Evolutionary conservation across 2,888 invertebrate genomes (phyloP), one percentile per base, ranked within the genome.

Genomic region (Pteria penguin): DNA sequence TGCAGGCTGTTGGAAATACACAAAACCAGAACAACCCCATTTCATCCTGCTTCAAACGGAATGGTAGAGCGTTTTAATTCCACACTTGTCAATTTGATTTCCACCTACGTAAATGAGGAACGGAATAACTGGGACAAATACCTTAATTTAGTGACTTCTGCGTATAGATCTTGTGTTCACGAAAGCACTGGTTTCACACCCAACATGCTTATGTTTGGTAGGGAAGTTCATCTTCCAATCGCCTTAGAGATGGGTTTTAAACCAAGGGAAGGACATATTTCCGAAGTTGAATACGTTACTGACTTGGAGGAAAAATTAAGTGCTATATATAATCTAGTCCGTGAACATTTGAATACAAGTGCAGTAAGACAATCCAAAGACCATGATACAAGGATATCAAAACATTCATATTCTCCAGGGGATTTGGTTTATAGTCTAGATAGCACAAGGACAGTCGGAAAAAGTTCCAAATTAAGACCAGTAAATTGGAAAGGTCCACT

Each of bases 131-230:
- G 73, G 73, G 73, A 72, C 26, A 14, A 54, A 26, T 24, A 57
- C 32, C 52, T 67, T 18, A 52, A 65, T 5, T 57, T 72, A 8
- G 5, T 65, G 24, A 72, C 73, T 11, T 67, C 67, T 4, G 73
- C 73, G 2, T 73, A 73, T 67, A 3, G 73, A 36, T 22, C 33
- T 31, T 66, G 36, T 14, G n/a, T n/a, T 14, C 73, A 73, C 31
- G 73, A 67, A 4, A 54, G 63, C 1, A 68, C 77, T 3, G 77
- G 72, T 22, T 77, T 57, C 26, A 63, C 45, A 5, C 73, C 77
- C 31, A 73, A 73, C 29, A 24, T 66, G 29, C 5, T 73, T 4
- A 73, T 73, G 73, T 54, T 73, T 22, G 73, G 73, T 8, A 3
- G 67, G 24, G 67, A 73, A n/a, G 63, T 70, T 18, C n/a, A 70